Evolutionary conservation across 2,113 vertebrate genomes (phyloP).

Genomic region (Drymodes brunneopygia): DNA sequence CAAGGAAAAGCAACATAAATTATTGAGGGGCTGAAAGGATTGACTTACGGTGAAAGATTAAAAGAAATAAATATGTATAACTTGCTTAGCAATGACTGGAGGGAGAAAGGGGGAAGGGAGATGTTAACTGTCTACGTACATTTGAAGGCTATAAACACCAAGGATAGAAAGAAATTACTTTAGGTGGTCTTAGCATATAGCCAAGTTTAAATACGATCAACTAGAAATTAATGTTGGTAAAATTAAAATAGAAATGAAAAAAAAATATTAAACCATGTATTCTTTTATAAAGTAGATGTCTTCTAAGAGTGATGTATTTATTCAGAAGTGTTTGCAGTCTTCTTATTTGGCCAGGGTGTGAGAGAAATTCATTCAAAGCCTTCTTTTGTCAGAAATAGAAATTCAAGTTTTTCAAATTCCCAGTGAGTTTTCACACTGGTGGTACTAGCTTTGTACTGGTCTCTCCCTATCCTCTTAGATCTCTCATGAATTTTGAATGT

Average conservation of each 20-base stretch:
- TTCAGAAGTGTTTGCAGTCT: not conserved
- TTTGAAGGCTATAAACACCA: conserved; percentile 26
- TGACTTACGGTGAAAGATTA: conserved; percentile 54
- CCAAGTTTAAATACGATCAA: not conserved
- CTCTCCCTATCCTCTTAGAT: not conserved
- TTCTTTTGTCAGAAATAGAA: not conserved
- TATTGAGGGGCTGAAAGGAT: conserved; percentile 54
- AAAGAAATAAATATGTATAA: conserved; percentile 69
- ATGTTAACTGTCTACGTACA: not conserved
- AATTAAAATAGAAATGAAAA: not conserved
- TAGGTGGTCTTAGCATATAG: not conserved
- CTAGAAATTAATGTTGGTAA: not conserved
- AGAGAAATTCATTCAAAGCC: not conserved
- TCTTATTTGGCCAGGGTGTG: not conserved
- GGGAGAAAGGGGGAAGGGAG: not conserved
- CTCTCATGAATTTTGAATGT: not conserved
- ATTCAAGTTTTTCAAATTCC: not conserved
- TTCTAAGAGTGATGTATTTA: not conserved
- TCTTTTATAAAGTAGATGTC: not conserved
- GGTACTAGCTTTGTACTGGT: not conserved
- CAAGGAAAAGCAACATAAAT: conserved; percentile 60
- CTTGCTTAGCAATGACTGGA: conserved; percentile 33
- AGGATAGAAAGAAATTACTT: conserved; percentile 10
- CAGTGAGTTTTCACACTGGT: not conserved
- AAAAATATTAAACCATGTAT: not conserved